phyloP scores from a whole-genome alignment of 1,140 invertebrate species.

The Sinella curviseta region DNA sequence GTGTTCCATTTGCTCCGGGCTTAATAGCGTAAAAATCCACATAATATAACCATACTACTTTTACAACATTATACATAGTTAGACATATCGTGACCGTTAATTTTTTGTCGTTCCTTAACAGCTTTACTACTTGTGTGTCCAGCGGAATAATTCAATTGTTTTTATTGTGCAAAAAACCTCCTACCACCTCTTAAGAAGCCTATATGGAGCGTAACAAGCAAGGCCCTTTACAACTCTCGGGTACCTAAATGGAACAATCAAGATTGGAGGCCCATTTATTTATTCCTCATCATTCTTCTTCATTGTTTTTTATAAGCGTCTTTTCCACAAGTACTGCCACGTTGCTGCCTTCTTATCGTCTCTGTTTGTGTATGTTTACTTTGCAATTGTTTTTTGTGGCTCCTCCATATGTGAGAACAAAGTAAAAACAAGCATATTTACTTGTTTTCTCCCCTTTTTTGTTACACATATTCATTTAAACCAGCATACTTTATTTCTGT shows the following conservation, averaged over 20 bases:
- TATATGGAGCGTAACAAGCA: no score
- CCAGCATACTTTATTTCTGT: neutral
- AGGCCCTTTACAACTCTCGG: no score
- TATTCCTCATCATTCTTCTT: neutral
- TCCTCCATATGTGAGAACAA: neutral
- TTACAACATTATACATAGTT: no score
- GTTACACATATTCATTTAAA: neutral
- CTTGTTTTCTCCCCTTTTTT: neutral
- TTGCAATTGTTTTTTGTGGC: neutral
- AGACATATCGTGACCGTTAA: no score
- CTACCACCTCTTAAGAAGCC: neutral
- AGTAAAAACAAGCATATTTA: neutral
- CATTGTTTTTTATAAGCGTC: no score
- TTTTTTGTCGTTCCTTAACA: no score
- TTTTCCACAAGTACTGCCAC: no score
- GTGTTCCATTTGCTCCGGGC: no score
- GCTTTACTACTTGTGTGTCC: neutral
- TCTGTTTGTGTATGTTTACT: neutral
- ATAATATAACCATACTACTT: no score
- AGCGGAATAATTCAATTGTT: conserved; percentile 12
- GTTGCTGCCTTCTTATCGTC: no score
- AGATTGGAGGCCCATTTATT: neutral
- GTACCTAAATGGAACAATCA: no score
- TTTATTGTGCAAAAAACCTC: conserved; percentile 17
- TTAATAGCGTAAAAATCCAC: no score